Conservation (phyloP, 2,888 invertebrate genomes). For the Eilema sororculum region DNA sequence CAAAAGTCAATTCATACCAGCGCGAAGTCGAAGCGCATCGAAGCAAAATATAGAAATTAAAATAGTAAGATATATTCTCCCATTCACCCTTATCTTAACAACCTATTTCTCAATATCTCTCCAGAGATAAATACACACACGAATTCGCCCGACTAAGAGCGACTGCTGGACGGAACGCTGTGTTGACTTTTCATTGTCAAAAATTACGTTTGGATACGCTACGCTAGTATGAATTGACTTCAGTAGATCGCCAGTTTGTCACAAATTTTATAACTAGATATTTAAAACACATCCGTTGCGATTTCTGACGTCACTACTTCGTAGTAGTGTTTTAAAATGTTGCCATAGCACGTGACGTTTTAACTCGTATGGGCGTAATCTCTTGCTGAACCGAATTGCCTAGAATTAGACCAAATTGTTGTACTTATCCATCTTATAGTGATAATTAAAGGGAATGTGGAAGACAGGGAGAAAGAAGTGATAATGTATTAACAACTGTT, state of each 20-base stretch:
- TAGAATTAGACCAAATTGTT: slow-evolving; percentile 81
- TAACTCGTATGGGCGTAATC: slow-evolving; percentile 30
- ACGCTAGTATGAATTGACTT: too few species aligned
- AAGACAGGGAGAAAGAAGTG: slow-evolving; percentile 55
- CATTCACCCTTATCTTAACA: too few species aligned
- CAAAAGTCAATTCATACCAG: not conserved
- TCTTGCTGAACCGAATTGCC: slow-evolving; percentile 77
- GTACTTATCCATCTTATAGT: slow-evolving; percentile 83
- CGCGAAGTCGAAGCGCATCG: not conserved
- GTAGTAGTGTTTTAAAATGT: slow-evolving; percentile 18
- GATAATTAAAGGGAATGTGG: slow-evolving; percentile 78
- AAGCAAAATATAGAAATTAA: too few species aligned
- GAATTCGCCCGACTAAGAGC: too few species aligned
- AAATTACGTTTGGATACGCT: too few species aligned
- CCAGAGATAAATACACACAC: too few species aligned
- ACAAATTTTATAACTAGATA: slow-evolving; percentile 45
- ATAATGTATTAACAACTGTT: slow-evolving; percentile 63
- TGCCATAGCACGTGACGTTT: slow-evolving; percentile 26
- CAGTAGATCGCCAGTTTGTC: not conserved
- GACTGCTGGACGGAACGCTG: too few species aligned
- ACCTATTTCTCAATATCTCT: too few species aligned
- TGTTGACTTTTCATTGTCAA: too few species aligned
- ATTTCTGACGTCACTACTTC: slow-evolving; percentile 26
- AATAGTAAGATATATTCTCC: too few species aligned
- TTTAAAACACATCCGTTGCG: slow-evolving; percentile 25